A percentile compares a stretch with the other conserved stretches of the same genome.
Conservation (phyloP, 1,140 invertebrate genomes). For the Neodiprion lecontei region DNA sequence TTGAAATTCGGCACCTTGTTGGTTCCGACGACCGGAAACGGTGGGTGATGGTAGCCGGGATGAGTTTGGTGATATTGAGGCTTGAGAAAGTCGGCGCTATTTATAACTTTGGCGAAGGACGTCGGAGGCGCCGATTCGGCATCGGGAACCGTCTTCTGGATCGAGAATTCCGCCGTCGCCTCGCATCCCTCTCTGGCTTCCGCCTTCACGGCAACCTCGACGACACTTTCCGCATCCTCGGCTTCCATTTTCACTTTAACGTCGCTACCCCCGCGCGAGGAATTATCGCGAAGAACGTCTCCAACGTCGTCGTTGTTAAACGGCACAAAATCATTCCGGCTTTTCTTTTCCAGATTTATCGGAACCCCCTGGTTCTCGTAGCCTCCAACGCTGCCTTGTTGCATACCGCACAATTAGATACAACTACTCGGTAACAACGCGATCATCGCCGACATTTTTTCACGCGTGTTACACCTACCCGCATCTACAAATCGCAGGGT, state of each 20-base stretch:
- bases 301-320: neutral
- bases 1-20: neutral
- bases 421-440: neutral
- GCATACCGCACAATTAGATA: neutral
- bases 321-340: neutral
- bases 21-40: neutral
- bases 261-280: neutral
- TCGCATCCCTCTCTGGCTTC: neutral
- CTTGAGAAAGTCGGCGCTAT: neutral
- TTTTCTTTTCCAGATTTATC: neutral
- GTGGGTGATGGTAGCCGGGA: neutral
- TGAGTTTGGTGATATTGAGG: slow-evolving; percentile 14
- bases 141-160: neutral
- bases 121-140: neutral
- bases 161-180: neutral
- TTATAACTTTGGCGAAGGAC: slow-evolving; percentile 27
- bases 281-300: neutral
- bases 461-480: neutral
- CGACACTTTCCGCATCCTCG: neutral
- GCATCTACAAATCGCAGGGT: neutral
- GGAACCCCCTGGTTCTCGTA: neutral
- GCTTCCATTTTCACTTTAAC: slow-evolving; percentile 5
- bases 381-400: neutral
- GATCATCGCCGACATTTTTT: neutral
- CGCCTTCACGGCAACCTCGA: neutral